Evolutionary conservation across 2,113 vertebrate genomes (phyloP).

Genomic region (Chitala chitala): DNA sequence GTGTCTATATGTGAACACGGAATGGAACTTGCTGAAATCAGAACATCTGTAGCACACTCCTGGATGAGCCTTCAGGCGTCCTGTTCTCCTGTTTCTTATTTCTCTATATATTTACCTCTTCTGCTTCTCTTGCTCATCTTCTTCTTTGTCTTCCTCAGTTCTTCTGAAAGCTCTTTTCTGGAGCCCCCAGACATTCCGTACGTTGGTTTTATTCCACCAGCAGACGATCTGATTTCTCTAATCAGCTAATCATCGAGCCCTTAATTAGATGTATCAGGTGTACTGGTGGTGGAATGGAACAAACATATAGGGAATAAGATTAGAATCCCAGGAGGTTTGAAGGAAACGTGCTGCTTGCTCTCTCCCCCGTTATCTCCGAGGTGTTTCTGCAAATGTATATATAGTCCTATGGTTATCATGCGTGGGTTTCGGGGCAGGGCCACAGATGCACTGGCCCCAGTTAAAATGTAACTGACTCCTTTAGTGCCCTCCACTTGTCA

Average conservation of each 20-base stretch:
- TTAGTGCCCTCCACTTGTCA: no score
- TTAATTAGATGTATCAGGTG: neutral
- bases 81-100: neutral
- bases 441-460: no score
- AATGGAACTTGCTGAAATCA: no score
- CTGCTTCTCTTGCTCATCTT: neutral
- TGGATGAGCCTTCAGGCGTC: no score
- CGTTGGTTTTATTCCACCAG: neutral
- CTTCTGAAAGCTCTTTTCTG: neutral
- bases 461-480: no score
- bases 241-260: conserved; percentile 10
- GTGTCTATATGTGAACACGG: no score
- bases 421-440: no score
- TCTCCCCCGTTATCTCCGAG: conserved; percentile 21
- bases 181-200: neutral
- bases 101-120: no score
- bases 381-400: conserved; percentile 16
- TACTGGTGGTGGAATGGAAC: neutral
- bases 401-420: neutral
- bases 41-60: no score
- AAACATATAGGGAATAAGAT: neutral
- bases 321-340: neutral
- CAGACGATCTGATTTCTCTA: conserved; percentile 20
- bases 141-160: neutral
- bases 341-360: neutral